Conservation (phyloP, 1,140 invertebrate genomes). For the Zophobas atratus region DNA sequence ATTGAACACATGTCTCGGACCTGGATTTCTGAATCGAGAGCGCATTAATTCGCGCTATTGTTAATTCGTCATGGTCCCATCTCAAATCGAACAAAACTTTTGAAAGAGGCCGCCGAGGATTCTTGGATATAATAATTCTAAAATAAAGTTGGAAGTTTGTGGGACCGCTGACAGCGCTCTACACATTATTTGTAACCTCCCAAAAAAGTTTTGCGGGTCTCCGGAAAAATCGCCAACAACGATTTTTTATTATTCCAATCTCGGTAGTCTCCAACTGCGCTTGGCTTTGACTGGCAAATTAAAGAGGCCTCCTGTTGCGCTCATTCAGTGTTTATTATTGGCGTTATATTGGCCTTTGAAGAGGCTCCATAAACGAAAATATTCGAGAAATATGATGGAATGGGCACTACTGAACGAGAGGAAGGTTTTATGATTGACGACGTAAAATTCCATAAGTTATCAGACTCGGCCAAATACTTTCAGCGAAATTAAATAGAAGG, state of each 20-base stretch:
- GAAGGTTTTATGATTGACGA: slow-evolving; percentile 36
- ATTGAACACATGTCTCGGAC: slow-evolving; percentile 6
- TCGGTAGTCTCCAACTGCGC: slow-evolving; percentile 24
- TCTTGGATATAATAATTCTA: slow-evolving; percentile 20
- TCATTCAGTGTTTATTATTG: slow-evolving; percentile 40
- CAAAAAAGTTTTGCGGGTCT: slow-evolving; percentile 15
- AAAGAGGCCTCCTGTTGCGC: slow-evolving; percentile 38
- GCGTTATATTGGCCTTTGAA: slow-evolving; percentile 20
- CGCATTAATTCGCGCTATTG: slow-evolving; percentile 30
- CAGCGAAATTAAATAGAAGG: slow-evolving; percentile 31
- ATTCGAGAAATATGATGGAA: slow-evolving; percentile 39
- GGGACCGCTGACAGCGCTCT: slow-evolving; percentile 27
- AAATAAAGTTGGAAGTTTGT: slow-evolving; percentile 28
- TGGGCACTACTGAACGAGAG: slow-evolving; percentile 7
- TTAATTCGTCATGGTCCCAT: slow-evolving; percentile 30
- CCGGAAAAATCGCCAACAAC: slow-evolving; percentile 30
- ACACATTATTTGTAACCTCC: slow-evolving; percentile 22
- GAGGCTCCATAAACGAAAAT: slow-evolving; percentile 38
- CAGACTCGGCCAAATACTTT: slow-evolving; percentile 26
- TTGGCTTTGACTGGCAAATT: slow-evolving; percentile 38
- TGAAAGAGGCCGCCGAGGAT: slow-evolving; percentile 14
- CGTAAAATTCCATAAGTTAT: slow-evolving; percentile 27
- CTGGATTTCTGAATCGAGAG: neutral
- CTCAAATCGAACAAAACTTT: slow-evolving; percentile 5
- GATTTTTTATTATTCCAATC: slow-evolving; percentile 43